These are phyloP conservation scores for Proales similis DNA, from an alignment of 1,140 invertebrate genomes.

Conservation along the genomic window DNA sequence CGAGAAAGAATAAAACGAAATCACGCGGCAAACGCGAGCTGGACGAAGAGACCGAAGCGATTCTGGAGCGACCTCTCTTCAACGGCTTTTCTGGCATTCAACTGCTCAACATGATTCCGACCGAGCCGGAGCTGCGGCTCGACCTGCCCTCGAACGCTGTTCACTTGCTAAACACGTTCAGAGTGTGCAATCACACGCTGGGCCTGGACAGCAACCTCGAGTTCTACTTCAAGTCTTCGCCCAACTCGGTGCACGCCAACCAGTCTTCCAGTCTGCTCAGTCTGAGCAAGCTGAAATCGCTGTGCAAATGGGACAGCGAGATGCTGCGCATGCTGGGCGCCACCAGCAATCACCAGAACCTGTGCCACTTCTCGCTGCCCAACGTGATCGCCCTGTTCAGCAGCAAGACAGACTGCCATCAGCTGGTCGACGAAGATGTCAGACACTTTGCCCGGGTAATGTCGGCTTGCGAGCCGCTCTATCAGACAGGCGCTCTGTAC, in stretches of 20 bases:
- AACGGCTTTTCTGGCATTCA: neutral
- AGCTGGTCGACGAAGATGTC: neutral
- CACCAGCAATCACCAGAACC: neutral
- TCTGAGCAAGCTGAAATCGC: conserved; percentile 7
- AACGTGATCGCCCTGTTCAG: conserved; percentile 1
- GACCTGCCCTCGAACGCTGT: neutral
- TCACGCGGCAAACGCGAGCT: neutral
- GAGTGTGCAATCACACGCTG: conserved; percentile 3
- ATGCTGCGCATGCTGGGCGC: neutral
- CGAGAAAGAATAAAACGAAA: neutral
- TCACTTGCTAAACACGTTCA: neutral
- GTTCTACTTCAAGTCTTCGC: conserved; percentile 26
- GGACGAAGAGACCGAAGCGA: no score
- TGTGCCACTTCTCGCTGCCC: conserved; percentile 28
- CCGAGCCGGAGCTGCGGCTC: neutral
- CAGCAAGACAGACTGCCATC: conserved; percentile 6
- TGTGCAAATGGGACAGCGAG: conserved; percentile 11
- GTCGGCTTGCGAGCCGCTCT: neutral
- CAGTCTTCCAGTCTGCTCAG: neutral
- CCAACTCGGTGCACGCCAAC: no score
- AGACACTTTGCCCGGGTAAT: neutral
- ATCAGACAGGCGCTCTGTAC: conserved; percentile 1
- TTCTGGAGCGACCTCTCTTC: no score
- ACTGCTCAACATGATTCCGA: neutral
- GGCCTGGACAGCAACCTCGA: conserved; percentile 10